Conservation (phyloP, 2,113 vertebrate genomes). For the Anguilla rostrata region DNA sequence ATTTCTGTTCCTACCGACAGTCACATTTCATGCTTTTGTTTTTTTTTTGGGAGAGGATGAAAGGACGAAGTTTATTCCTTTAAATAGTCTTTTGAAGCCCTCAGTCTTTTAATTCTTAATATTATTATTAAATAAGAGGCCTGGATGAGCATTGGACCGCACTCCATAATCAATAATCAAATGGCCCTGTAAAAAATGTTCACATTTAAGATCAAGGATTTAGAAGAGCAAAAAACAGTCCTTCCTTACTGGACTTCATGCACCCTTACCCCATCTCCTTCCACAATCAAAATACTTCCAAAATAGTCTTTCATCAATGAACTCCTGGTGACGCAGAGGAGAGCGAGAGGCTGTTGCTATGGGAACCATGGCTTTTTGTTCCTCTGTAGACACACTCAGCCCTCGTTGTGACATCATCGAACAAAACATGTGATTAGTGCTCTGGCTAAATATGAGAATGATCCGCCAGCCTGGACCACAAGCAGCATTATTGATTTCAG, state of each 20-base stretch:
- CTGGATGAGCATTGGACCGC: neutral
- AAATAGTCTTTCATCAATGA: slow-evolving; percentile 10
- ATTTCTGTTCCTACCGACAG: neutral
- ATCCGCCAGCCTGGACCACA: neutral
- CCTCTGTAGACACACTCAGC: neutral
- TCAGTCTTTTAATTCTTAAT: neutral
- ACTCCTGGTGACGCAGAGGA: neutral
- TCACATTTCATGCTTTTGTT: neutral
- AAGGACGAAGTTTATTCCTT: neutral
- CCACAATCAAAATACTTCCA: slow-evolving; percentile 3
- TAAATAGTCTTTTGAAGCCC: neutral
- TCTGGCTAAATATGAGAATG: neutral
- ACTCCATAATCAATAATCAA: neutral
- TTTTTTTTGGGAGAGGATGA: neutral
- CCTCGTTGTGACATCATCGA: neutral
- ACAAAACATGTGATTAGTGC: neutral
- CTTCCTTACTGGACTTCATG: neutral
- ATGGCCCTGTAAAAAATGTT: neutral
- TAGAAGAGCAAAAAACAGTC: neutral
- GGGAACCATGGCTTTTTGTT: slow-evolving; percentile 17
- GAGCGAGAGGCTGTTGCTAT: slow-evolving; percentile 12
- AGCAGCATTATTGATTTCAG: neutral
- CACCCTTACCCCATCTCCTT: neutral
- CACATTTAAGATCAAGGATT: neutral
- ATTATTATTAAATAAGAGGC: neutral